A percentile compares a stretch with the other conserved stretches of the same genome.
Conservation (phyloP, 2,888 invertebrate genomes). For the Imbricaverruca yamaguchii region DNA sequence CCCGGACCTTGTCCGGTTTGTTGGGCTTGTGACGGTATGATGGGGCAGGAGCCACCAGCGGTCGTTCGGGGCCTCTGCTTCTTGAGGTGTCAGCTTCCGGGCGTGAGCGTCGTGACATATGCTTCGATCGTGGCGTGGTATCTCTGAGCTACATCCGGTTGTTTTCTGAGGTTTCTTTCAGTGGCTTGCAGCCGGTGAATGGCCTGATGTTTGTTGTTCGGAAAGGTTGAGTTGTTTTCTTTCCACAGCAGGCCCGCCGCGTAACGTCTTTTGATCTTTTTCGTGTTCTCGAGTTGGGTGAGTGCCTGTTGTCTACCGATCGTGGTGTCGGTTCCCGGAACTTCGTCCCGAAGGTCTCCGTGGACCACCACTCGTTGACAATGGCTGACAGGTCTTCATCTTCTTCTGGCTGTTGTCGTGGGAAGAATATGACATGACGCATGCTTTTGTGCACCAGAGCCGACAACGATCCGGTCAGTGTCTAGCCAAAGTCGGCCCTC, state of each 20-base stretch:
- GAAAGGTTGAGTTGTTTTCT: not conserved
- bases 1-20: conserved; percentile 32
- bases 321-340: not conserved
- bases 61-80: not conserved
- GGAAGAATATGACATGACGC: not conserved
- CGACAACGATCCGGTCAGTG: not conserved
- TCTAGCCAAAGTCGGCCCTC: not conserved
- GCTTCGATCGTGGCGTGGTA: not conserved
- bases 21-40: conserved; percentile 31
- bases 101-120: not conserved
- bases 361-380: not conserved
- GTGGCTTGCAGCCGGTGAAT: not conserved
- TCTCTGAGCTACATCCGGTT: not conserved
- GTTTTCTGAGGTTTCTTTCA: not conserved
- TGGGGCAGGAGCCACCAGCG: conserved; percentile 32
- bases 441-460: not conserved
- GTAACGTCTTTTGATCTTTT: not conserved
- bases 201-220: not conserved
- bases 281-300: not conserved
- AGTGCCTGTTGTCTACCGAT: not conserved
- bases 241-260: not conserved
- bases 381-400: not conserved
- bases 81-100: not conserved
- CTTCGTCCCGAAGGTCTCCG: not conserved
- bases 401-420: not conserved